Evolutionary conservation across 2,113 vertebrate species (phyloP).

Genomic region (Tretioscincus oriximinensis): DNA sequence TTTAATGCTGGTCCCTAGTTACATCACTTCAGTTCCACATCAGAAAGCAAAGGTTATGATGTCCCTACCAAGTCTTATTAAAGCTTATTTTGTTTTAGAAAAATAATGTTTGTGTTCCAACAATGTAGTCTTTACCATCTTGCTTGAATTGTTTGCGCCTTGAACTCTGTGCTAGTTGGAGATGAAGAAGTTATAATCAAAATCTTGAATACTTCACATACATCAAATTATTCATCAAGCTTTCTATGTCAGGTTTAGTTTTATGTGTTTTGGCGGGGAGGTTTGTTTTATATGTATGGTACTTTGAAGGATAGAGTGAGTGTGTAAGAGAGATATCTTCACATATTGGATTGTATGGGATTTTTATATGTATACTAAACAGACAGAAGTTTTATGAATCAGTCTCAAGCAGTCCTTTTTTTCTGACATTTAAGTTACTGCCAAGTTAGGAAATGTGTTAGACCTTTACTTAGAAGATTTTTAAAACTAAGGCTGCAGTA

Average conservation of each 20-base stretch:
- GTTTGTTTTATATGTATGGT: too few species aligned
- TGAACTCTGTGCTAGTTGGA: too few species aligned
- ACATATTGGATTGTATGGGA: background rate
- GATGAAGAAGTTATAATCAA: too few species aligned
- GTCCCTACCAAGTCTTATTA: background rate
- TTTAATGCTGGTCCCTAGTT: conserved; percentile 15
- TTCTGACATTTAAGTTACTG: background rate
- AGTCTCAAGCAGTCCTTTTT: background rate
- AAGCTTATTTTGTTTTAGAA: background rate
- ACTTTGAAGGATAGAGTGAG: too few species aligned
- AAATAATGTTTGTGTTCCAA: background rate
- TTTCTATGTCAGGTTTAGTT: too few species aligned
- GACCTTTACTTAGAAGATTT: background rate
- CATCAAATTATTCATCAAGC: too few species aligned
- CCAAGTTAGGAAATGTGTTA: background rate
- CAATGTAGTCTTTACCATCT: too few species aligned
- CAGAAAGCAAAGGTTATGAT: background rate
- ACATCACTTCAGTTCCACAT: background rate
- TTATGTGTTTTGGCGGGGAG: too few species aligned
- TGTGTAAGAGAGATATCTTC: too few species aligned
- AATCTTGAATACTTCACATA: too few species aligned
- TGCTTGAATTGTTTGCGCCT: too few species aligned
- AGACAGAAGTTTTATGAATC: background rate
- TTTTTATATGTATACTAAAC: background rate
- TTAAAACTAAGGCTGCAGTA: background rate